Base-by-base conservation (phyloP, 2,888 invertebrate genomes). In the Leptopilina syphax region DNA sequence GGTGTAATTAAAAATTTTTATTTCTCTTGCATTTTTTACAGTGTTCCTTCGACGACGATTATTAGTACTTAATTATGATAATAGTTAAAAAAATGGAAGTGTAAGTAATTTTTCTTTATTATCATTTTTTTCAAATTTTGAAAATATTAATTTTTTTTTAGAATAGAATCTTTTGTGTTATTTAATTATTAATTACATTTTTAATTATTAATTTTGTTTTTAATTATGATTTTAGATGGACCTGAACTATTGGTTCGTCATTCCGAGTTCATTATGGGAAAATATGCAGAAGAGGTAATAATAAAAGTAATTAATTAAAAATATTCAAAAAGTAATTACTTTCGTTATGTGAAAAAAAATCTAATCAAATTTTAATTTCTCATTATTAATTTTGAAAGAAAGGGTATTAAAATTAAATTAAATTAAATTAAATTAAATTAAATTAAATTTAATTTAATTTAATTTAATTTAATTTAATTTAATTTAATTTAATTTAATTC, bases 181-280 rank as follows among this genome's bases (percentile, higher is more conserved):
- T 2, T 50, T 50, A 50, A 50, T 50, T 50, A 3, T 50, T 12
- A 12, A 47, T 47, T 68, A 24, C 10, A 24, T 68, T 67, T 44
- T 13, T 9, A 44, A 34, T 34, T 34, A 34, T 34, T 34, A 50
- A 8, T 57, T 34, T 4, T 9, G 34, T 57, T 54, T 3, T 67
- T 67, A 18, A n/a, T 6, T 57, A 6, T 57, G 13, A 54, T 87
- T 87, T 79, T 84, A 87, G 87, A 82, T 87, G 87, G 87, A 85
- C 88, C 77, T 87, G 87, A 87, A 84, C 85, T 78, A 83, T 84
- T 76, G 81, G 80, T 50, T 78, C 81, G 60, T 9, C 10, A 4
- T 41, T 1, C 1, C 5, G 73, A n/a, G 57, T 18, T 9, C 18
- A 47, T 54, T 24, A 13, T n/a, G 13, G 57, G 73, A 57, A 73